A percentile compares a stretch with the other conserved stretches of the same genome.
These are phyloP conservation scores for Alentia gelatinosa DNA, from an alignment of 2,888 invertebrate species.

Conservation along the genomic window DNA sequence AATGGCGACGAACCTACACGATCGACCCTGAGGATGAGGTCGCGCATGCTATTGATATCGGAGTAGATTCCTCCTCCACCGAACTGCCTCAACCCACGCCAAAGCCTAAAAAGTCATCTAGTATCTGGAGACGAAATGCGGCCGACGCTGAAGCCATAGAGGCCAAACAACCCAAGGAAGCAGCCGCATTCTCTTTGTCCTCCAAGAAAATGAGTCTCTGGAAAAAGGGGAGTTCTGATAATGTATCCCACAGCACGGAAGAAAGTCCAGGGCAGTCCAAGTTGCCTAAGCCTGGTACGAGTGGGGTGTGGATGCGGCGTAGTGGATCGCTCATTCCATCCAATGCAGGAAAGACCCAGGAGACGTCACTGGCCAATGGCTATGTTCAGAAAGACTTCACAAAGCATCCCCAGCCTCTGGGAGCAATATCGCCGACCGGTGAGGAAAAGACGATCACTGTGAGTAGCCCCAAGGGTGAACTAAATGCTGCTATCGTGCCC, in stretches of 20 bases:
- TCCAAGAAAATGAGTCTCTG: conserved; percentile 15
- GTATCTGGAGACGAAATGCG: conserved; percentile 55
- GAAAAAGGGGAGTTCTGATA: neutral
- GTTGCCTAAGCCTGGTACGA: neutral
- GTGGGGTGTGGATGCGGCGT: conserved; percentile 11
- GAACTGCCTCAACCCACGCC: neutral
- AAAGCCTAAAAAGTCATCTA: conserved; percentile 59
- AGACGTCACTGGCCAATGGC: conserved; percentile 11
- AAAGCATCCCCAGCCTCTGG: neutral
- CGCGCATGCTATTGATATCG: neutral
- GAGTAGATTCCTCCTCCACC: neutral
- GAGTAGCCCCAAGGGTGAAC: conserved; percentile 57
- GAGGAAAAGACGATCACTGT: conserved; percentile 45
- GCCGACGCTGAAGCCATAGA: neutral
- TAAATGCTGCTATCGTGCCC: conserved; percentile 81
- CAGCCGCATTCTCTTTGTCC: too few species aligned
- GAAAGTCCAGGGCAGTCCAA: neutral
- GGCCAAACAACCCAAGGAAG: neutral
- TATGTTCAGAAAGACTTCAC: neutral
- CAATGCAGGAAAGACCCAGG: neutral
- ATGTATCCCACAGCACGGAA: neutral
- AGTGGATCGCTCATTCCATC: conserved; percentile 32
- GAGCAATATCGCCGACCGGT: neutral
- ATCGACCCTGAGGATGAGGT: conserved; percentile 54
- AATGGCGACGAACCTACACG: conserved; percentile 63